These are phyloP conservation scores for Trogon surrucura DNA, from an alignment of 2,113 vertebrate species.

Conservation along the genomic window DNA sequence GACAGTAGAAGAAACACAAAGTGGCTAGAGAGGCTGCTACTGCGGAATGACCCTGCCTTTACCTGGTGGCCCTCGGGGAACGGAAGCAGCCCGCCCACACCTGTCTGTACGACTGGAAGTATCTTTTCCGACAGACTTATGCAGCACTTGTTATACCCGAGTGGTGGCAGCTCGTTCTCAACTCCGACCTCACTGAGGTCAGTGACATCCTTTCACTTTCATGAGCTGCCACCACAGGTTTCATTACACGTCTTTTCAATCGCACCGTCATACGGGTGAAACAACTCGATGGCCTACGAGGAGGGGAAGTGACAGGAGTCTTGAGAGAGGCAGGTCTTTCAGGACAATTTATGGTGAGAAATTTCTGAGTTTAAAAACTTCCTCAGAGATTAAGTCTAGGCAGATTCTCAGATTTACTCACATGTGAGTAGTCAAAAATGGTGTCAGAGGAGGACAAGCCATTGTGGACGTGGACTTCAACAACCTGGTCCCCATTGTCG, in stretches of 20 bases:
- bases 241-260: not conserved
- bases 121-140: not conserved
- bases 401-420: slow-evolving; percentile 47
- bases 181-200: not conserved
- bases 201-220: not conserved
- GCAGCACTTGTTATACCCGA: too few relatives aligned
- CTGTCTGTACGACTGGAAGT: not conserved
- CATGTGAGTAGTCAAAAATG: slow-evolving; percentile 73
- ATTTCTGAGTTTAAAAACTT: not conserved
- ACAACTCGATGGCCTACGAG: not conserved
- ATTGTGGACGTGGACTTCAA: slow-evolving; percentile 47
- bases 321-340: not conserved
- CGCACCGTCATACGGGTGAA: rapidly evolving
- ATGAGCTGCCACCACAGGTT: not conserved
- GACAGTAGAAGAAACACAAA: not conserved
- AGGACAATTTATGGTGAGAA: not conserved
- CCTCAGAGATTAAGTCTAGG: not conserved
- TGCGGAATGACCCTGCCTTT: not conserved
- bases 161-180: not conserved
- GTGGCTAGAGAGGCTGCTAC: not conserved
- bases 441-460: slow-evolving; percentile 75
- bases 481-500: slow-evolving; percentile 17
- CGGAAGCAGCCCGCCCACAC: not conserved
- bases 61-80: not conserved
- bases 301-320: not conserved